Conservation (phyloP, 2,797 vertebrate species). For the Myripristis jacobus region DNA sequence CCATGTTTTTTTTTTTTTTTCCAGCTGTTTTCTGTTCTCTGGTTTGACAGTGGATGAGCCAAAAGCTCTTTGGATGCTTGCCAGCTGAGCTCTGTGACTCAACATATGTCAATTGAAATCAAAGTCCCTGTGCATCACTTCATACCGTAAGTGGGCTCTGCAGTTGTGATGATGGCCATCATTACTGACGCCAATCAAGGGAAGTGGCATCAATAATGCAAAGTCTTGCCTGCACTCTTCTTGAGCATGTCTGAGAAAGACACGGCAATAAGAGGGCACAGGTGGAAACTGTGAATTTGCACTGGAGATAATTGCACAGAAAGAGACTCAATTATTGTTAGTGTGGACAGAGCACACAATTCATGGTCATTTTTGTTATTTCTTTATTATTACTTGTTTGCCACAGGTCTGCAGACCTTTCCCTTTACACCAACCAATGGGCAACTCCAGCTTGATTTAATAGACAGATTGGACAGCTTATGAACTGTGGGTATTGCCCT, state of each 20-base stretch:
- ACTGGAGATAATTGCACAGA: constrained; percentile 15
- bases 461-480: neutral
- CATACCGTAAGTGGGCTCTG: constrained; percentile 27
- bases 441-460: neutral
- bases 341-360: neutral
- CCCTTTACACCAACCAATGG: neutral
- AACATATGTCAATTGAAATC: constrained; percentile 38
- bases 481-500: neutral
- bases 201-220: constrained; percentile 57
- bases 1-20: constrained; percentile 3
- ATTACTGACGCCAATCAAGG: constrained; percentile 46
- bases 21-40: constrained; percentile 29
- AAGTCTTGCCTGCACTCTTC: constrained; percentile 32
- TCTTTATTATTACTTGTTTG: neutral
- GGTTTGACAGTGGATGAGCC: neutral
- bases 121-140: constrained; percentile 41
- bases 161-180: constrained; percentile 1
- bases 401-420: neutral
- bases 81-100: constrained; percentile 18
- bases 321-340: constrained; percentile 18
- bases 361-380: neutral
- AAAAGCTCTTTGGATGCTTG: constrained; percentile 19
- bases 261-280: neutral
- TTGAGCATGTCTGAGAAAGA: constrained; percentile 31
- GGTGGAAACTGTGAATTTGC: constrained; percentile 18